Percentiles rank a stretch among this genome's conserved stretches.
phyloP scores from a whole-genome alignment of 2,797 vertebrate species.

The Fistularia commersonii region DNA sequence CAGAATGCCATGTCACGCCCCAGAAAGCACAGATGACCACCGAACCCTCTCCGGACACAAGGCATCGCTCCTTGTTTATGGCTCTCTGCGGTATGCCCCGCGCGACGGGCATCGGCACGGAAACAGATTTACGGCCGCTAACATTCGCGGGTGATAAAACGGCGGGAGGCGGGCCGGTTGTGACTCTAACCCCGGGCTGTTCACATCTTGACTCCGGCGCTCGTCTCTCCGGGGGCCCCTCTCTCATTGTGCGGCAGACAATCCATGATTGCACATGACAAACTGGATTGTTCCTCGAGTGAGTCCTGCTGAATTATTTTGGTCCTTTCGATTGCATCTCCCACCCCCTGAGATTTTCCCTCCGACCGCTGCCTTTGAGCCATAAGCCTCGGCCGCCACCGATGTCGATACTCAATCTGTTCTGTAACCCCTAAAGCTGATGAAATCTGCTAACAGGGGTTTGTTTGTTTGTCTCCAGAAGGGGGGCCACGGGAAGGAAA shows the following conservation, averaged over 20 bases:
- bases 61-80: conserved; percentile 66
- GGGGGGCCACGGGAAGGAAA: conserved; percentile 63
- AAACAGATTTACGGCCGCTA: conserved; percentile 69
- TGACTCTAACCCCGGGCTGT: conserved; percentile 63
- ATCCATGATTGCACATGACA: conserved; percentile 71
- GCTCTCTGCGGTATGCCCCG: conserved; percentile 34
- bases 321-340: conserved; percentile 72
- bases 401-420: conserved; percentile 80
- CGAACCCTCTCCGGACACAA: conserved; percentile 54
- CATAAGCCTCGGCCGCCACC: conserved; percentile 68
- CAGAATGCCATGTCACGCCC: conserved; percentile 46
- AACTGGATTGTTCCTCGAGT: conserved; percentile 74
- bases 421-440: conserved; percentile 77
- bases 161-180: conserved; percentile 59
- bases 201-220: conserved; percentile 63
- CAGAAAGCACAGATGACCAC: conserved; percentile 52
- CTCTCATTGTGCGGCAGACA: conserved; percentile 67
- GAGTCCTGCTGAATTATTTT: conserved; percentile 76
- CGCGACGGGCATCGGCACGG: conserved; percentile 40
- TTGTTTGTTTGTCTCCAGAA: conserved; percentile 72
- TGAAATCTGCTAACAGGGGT: conserved; percentile 77
- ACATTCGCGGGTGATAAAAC: conserved; percentile 72
- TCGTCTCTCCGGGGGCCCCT: conserved; percentile 49
- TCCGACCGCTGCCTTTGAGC: conserved; percentile 71
- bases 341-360: conserved; percentile 69